Conservation (phyloP, 2,113 vertebrate genomes). For the Tylochromis polylepis region DNA sequence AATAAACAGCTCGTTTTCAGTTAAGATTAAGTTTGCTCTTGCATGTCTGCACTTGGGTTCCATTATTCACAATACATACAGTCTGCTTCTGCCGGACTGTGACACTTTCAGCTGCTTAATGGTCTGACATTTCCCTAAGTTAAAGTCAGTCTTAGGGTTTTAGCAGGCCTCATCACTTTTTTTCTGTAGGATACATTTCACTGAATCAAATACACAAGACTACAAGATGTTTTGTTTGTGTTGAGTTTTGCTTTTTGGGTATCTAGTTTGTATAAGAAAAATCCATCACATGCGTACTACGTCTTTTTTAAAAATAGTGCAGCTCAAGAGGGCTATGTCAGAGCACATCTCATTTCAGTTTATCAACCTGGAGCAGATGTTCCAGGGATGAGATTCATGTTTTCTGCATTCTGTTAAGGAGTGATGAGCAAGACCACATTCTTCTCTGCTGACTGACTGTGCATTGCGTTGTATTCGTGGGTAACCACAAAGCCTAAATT, state of each 20-base stretch:
- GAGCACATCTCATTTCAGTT: background rate
- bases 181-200: background rate
- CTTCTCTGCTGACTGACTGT: background rate
- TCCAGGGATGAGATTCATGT: background rate
- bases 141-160: background rate
- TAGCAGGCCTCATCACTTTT: background rate
- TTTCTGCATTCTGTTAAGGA: background rate
- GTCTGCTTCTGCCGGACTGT: too few relatives aligned
- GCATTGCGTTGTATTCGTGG: background rate
- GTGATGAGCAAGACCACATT: background rate
- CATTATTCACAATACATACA: too few relatives aligned
- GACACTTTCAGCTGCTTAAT: background rate
- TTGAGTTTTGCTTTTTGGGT: background rate
- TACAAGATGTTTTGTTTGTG: background rate
- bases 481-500: background rate
- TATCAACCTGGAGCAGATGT: slow-evolving; percentile 17
- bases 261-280: background rate
- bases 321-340: too few relatives aligned
- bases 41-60: too few relatives aligned
- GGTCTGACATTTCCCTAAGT: background rate
- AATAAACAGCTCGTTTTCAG: too few relatives aligned
- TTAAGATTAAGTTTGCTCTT: too few relatives aligned
- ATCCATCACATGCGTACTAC: background rate
- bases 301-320: background rate
- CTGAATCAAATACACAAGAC: background rate